These are phyloP conservation scores for Aegypius monachus DNA, from an alignment of 2,113 vertebrate species.

Conservation along the genomic window DNA sequence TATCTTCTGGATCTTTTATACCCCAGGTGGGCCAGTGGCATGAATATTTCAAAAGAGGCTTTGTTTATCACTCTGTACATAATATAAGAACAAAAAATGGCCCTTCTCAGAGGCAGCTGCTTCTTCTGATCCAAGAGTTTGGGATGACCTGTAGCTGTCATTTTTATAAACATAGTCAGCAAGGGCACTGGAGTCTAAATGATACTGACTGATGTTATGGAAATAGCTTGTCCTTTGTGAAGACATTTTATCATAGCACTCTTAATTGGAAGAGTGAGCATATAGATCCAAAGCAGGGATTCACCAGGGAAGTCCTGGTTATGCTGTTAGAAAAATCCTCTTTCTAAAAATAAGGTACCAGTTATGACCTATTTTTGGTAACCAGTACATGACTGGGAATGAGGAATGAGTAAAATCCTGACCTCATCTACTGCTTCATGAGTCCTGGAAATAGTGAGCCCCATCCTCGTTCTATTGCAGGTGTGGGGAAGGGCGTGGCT, in stretches of 20 bases:
- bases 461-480: background rate
- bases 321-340: background rate
- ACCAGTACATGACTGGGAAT: background rate
- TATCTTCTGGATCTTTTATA: slow-evolving; percentile 23
- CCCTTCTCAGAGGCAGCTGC: background rate
- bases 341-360: background rate
- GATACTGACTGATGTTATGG: background rate
- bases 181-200: background rate
- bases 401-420: background rate
- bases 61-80: background rate
- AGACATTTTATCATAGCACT: background rate
- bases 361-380: background rate
- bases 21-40: background rate
- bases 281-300: background rate
- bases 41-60: slow-evolving; percentile 4
- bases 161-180: slow-evolving; percentile 28
- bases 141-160: background rate
- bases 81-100: background rate
- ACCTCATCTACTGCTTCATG: background rate
- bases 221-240: background rate
- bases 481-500: background rate
- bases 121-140: background rate
- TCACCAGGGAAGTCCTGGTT: background rate
- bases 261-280: background rate
- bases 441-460: background rate